Evolutionary conservation across 2,888 invertebrate genomes (phyloP), one percentile per base, ranked within the genome.

Genomic region (Limenitis camilla): DNA sequence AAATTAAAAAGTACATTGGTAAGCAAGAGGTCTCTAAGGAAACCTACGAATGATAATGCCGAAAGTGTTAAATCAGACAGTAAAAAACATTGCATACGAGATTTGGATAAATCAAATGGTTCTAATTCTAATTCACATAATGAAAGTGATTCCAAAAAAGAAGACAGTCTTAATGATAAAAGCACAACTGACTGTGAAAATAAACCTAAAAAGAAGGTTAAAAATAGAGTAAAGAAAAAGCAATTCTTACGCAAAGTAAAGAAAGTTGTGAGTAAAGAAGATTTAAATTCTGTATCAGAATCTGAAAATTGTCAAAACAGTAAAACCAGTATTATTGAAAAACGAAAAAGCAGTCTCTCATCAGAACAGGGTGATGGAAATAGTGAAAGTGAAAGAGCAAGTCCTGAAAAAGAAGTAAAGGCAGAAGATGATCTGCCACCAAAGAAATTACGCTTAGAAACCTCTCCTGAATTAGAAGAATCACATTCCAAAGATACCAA

Each of bases 271-370:
- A 70, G 63, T 58, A 76, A 78, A 66, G 75, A 76, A 57, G 59
- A 73, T 60, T 64, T 72, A 53, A 80, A 75, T 59, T 72, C 76
- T 43, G 60, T 74, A 36, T 63, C 74, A 43, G 80, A 78, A 63
- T 73, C 72, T 62, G 81, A 82, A 55, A 78, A 71, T 60, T 67
- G 74, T 65, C 78, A 76, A 52, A 78, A 81, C 67, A 79, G 69
- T 73, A 86, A 85, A 79, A 71, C 78, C 65, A 76, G 74, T 76
- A 81, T 84, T 67, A 77, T 80, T 62, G 79, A 83, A 59, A 84
- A 82, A 52, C 72, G 84, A 58, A 83, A 86, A 67, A 86, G 82
- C 55, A 84, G 85, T 71, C 76, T 87, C 10, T 85, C 85, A 0
- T 85, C 86, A 27, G 85, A 84, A 40, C 77, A 79, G 43, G 80